A percentile compares a stretch with the other conserved stretches of the same genome.
Conservation (phyloP, 1,140 invertebrate species). For the Bombus superbus region DNA sequence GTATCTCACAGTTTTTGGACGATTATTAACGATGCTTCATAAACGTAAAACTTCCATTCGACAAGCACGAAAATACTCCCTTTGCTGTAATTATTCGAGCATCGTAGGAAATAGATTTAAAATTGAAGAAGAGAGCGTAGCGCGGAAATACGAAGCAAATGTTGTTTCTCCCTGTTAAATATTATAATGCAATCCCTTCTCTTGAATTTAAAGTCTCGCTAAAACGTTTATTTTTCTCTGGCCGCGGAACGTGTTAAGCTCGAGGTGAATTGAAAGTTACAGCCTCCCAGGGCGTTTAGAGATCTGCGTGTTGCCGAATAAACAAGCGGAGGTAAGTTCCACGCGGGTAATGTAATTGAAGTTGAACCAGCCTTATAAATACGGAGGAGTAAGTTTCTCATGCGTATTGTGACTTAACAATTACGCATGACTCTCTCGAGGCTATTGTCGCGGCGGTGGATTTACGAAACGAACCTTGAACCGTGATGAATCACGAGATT, state of each 20-base stretch:
- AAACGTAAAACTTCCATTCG: background rate
- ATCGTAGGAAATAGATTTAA: background rate
- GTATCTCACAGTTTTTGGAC: too few relatives aligned
- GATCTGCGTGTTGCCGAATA: background rate
- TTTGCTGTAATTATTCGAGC: background rate
- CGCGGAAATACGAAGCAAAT: background rate
- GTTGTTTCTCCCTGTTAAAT: background rate
- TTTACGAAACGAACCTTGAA: background rate
- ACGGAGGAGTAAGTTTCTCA: slow-evolving; percentile 16
- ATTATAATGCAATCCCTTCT: background rate
- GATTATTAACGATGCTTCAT: too few relatives aligned
- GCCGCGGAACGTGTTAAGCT: background rate
- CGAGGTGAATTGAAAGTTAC: slow-evolving; percentile 3
- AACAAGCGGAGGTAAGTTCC: background rate
- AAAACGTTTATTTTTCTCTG: background rate
- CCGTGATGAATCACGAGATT: slow-evolving; percentile 17
- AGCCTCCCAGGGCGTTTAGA: background rate
- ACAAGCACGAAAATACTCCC: background rate
- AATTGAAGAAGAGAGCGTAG: background rate
- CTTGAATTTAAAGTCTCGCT: background rate
- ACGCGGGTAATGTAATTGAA: background rate
- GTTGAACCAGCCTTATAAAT: slow-evolving; percentile 22
- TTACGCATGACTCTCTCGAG: slow-evolving; percentile 19
- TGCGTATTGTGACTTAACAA: slow-evolving; percentile 32
- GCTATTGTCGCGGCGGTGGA: background rate